Percentiles rank a stretch among this genome's conserved stretches.
Conservation (phyloP, 2,888 invertebrate genomes). For the Cacoxenus indagator region DNA sequence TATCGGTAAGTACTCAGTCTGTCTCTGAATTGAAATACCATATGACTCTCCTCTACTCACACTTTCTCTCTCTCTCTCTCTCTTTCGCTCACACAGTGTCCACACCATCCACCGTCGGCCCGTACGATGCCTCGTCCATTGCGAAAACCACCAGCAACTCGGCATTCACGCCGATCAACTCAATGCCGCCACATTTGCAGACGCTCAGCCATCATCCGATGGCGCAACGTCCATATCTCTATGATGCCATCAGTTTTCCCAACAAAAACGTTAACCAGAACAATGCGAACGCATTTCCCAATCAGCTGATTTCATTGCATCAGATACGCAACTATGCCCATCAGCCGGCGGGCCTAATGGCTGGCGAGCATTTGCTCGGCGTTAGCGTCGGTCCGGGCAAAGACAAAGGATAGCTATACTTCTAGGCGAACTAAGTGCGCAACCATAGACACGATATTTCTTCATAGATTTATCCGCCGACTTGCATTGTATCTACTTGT, state of each 20-base stretch:
- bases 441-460: not conserved
- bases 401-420: constrained; percentile 70
- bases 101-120: constrained; percentile 67
- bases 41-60: not conserved
- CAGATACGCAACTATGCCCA: constrained; percentile 97
- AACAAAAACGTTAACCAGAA: constrained; percentile 77
- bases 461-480: constrained; percentile 37
- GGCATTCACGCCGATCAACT: constrained; percentile 95
- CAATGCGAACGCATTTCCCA: constrained; percentile 82
- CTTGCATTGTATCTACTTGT: constrained; percentile 20
- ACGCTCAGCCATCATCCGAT: constrained; percentile 79
- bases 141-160: constrained; percentile 80
- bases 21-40: not conserved
- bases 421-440: constrained; percentile 53
- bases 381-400: constrained; percentile 70
- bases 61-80: not conserved
- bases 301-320: constrained; percentile 94
- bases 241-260: constrained; percentile 93
- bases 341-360: constrained; percentile 83
- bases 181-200: constrained; percentile 82
- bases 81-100: constrained; percentile 47
- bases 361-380: constrained; percentile 77
- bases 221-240: constrained; percentile 86
- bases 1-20: constrained; percentile 67
- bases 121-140: constrained; percentile 72